A percentile compares a stretch with the other conserved stretches of the same genome.
phyloP scores from a whole-genome alignment of 2,797 vertebrate genomes.

The Euthynnus affinis region DNA sequence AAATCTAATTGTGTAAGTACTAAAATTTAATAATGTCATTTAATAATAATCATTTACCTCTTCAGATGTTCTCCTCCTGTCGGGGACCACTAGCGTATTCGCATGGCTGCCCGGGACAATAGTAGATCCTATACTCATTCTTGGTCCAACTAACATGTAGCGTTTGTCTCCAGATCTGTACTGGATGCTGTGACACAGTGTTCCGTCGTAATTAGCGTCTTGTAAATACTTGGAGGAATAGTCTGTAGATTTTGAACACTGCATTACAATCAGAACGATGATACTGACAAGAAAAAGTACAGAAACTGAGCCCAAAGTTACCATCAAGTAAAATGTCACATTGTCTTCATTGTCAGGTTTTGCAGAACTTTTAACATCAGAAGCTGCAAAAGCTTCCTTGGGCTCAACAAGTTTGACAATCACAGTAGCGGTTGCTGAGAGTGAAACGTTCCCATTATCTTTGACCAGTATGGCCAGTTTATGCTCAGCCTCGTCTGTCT shows the following conservation, averaged over 20 bases:
- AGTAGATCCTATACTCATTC: slow-evolving; percentile 80
- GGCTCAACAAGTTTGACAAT: slow-evolving; percentile 69
- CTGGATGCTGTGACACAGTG: slow-evolving; percentile 79
- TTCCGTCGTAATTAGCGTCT: slow-evolving; percentile 70
- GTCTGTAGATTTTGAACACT: slow-evolving; percentile 72
- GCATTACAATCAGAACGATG: slow-evolving; percentile 70
- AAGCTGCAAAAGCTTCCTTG: slow-evolving; percentile 80
- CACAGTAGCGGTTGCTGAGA: slow-evolving; percentile 66
- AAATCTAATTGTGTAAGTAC: too few species aligned
- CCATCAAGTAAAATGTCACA: slow-evolving; percentile 68
- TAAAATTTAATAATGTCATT: too few species aligned
- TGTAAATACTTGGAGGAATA: slow-evolving; percentile 67
- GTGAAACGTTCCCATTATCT: slow-evolving; percentile 71
- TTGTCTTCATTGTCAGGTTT: slow-evolving; percentile 76
- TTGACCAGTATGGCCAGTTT: slow-evolving; percentile 70
- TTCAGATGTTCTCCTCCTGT: slow-evolving; percentile 57
- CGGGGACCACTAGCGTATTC: slow-evolving; percentile 69
- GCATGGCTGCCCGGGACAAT: slow-evolving; percentile 72
- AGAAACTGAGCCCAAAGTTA: slow-evolving; percentile 72
- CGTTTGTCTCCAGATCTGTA: slow-evolving; percentile 82
- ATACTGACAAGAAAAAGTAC: slow-evolving; percentile 72
- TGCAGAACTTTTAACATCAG: slow-evolving; percentile 84
- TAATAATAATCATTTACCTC: slow-evolving; percentile 63
- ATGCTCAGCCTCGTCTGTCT: slow-evolving; percentile 68
- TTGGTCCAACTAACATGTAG: slow-evolving; percentile 82